These are phyloP conservation scores for Labeo rohita DNA, from an alignment of 2,113 vertebrate genomes.

Conservation along the genomic window DNA sequence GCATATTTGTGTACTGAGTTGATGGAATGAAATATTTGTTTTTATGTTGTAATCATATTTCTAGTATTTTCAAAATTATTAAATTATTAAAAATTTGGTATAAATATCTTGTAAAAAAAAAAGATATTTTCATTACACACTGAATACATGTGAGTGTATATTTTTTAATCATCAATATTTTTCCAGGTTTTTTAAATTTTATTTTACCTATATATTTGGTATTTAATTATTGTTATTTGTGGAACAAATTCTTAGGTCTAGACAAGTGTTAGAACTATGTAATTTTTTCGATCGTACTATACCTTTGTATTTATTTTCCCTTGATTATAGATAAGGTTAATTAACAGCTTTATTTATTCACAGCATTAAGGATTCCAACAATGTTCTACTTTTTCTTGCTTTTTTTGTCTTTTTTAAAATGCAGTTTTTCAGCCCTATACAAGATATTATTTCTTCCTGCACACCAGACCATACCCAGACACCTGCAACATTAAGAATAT, in stretches of 20 bases:
- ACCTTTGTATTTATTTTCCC: not conserved
- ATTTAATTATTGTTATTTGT: not conserved
- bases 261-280: not conserved
- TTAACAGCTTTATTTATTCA: not conserved
- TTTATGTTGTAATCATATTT: not conserved
- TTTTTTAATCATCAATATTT: not conserved
- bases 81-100: not conserved
- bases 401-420: not conserved
- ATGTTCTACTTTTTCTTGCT: not conserved
- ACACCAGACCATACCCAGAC: constrained; percentile 61
- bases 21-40: not conserved
- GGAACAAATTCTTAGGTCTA: not conserved
- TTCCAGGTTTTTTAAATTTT: not conserved
- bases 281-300: not conserved
- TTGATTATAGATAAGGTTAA: not conserved
- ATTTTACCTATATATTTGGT: not conserved
- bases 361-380: not conserved
- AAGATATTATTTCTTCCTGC: constrained; percentile 73
- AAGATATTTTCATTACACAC: not conserved
- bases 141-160: not conserved
- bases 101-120: not conserved
- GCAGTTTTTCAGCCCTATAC: constrained; percentile 72
- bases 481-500: constrained; percentile 73
- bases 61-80: not conserved
- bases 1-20: not conserved